A percentile compares a stretch with the other conserved stretches of the same genome.
Evolutionary conservation across 2,888 invertebrate species (phyloP).

Genomic region (Drosophila kambysellisi): DNA sequence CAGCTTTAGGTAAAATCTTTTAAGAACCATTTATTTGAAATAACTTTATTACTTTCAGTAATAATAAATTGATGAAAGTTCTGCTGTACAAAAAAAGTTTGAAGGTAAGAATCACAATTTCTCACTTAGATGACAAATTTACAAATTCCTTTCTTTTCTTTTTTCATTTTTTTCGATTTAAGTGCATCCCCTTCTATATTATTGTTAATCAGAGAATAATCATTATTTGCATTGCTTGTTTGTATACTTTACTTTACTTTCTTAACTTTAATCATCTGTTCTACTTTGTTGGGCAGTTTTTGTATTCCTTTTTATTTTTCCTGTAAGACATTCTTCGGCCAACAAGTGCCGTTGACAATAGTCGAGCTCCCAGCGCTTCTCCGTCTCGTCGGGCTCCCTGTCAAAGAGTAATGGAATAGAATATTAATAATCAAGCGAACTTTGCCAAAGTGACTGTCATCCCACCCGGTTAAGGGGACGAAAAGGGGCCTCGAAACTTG

Average conservation of each 20-base stretch:
- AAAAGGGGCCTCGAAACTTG: conserved; percentile 23
- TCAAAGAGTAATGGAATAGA: conserved; percentile 73
- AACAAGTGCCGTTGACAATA: conserved; percentile 73
- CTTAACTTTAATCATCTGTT: conserved; percentile 57
- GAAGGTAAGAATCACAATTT: background rate
- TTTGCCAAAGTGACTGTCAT: conserved; percentile 76
- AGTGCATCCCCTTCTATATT: conserved; percentile 17
- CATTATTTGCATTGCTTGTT: conserved; percentile 45
- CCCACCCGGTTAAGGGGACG: conserved; percentile 30
- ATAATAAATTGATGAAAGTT: background rate
- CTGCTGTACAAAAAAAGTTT: background rate
- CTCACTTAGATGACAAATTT: conserved; percentile 2
- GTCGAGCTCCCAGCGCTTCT: conserved; percentile 11
- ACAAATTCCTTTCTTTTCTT: background rate
- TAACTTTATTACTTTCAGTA: background rate
- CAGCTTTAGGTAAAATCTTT: background rate
- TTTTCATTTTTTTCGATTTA: background rate
- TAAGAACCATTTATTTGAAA: background rate
- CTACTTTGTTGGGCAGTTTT: conserved; percentile 53
- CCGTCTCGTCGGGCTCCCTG: background rate
- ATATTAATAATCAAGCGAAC: conserved; percentile 74
- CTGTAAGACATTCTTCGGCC: conserved; percentile 22
- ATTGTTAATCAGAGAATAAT: conserved; percentile 37
- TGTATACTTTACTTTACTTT: conserved; percentile 28
- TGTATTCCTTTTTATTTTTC: conserved; percentile 26